Conservation (phyloP, 2,888 invertebrate species). For the Mesoligia furuncula region DNA sequence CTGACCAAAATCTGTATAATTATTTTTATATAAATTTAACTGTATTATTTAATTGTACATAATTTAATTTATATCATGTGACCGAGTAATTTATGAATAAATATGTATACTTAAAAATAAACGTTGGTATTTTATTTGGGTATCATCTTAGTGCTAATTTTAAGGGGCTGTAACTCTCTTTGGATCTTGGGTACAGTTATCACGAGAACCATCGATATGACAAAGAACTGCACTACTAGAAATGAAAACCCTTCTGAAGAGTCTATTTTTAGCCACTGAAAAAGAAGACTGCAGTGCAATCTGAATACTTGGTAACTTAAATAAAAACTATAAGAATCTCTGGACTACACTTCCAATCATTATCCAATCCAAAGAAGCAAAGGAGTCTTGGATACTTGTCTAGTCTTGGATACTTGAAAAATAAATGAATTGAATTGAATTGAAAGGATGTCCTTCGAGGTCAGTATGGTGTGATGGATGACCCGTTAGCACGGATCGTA, state of each 20-base stretch:
- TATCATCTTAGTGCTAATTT: neutral
- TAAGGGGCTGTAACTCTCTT: too few species aligned
- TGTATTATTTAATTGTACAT: conserved; percentile 90
- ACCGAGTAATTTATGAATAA: conserved; percentile 90
- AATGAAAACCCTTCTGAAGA: too few species aligned
- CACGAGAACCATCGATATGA: neutral
- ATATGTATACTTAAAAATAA: conserved; percentile 89
- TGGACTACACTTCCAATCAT: neutral
- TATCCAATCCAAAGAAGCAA: neutral
- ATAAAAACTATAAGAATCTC: neutral
- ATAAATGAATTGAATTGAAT: too few species aligned
- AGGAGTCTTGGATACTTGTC: too few species aligned
- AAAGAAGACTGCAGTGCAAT: neutral
- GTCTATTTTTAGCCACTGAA: too few species aligned
- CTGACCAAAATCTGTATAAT: conserved; percentile 77
- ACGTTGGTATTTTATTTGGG: conserved; percentile 73
- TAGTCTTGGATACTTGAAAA: too few species aligned
- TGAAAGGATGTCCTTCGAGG: neutral
- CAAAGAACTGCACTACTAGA: too few species aligned
- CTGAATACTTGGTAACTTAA: neutral
- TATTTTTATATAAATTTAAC: conserved; percentile 89
- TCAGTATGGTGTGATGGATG: neutral
- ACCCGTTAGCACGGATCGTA: neutral
- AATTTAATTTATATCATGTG: conserved; percentile 89
- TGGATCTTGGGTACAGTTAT: neutral